A percentile compares a stretch with the other conserved stretches of the same genome.
Evolutionary conservation across 92 coral and sea anemone genomes (phyloP).

Genomic region (Zoanthus gigantus): DNA sequence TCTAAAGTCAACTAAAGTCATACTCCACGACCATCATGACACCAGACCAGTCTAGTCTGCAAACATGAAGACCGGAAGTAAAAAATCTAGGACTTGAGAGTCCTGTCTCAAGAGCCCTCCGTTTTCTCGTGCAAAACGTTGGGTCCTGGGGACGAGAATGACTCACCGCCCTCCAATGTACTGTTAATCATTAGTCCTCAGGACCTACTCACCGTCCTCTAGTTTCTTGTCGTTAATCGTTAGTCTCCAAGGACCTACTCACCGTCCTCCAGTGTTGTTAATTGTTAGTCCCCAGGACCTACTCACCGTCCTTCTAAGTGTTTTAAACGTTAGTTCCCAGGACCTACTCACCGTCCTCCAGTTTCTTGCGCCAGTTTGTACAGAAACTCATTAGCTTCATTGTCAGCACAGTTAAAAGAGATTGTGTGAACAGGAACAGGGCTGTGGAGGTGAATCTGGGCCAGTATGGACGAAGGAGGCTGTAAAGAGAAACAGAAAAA

Average conservation of each 20-base stretch:
- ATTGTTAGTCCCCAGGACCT: background rate
- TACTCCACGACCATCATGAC: no score
- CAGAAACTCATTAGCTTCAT: conserved; percentile 94
- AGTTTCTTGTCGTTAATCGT: conserved; percentile 62
- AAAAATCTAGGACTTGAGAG: no score
- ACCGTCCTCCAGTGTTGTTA: conserved; percentile 84
- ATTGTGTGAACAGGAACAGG: conserved; percentile 98
- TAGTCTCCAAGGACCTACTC: background rate
- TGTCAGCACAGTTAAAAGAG: conserved; percentile 99
- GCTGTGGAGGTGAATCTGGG: conserved; percentile 92
- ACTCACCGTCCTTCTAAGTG: conserved; percentile 73
- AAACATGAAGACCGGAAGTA: no score
- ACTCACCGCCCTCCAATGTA: conserved; percentile 89
- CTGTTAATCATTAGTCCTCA: conserved; percentile 23
- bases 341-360: conserved; percentile 76
- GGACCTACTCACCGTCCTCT: conserved; percentile 76
- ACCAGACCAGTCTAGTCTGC: no score
- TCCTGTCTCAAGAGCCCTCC: conserved; percentile 49
- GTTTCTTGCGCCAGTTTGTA: conserved; percentile 92
- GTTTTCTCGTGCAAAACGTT: conserved; percentile 58
- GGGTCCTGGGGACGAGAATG: background rate
- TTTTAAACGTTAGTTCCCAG: background rate
- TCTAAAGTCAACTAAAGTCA: no score
- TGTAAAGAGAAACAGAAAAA: conserved; percentile 13
- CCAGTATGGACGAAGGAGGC: conserved; percentile 97